Conservation (phyloP, 2,113 vertebrate species). For the Gopherus flavomarginatus region DNA sequence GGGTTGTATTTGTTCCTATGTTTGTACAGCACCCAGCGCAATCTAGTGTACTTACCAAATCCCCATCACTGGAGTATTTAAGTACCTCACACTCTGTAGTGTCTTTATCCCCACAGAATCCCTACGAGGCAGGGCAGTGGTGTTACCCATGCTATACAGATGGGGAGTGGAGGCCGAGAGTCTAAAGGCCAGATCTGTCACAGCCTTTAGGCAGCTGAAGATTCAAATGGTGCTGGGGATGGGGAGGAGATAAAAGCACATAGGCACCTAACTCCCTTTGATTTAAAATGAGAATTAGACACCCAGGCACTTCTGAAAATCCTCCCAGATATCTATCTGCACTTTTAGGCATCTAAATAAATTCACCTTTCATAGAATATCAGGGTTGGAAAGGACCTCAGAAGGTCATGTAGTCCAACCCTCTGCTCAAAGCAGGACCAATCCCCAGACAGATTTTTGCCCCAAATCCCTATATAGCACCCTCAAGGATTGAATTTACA, state of each 20-base stretch:
- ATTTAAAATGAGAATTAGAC: neutral
- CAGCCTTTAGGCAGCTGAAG: neutral
- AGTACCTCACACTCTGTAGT: neutral
- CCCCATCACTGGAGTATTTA: neutral
- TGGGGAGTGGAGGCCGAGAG: neutral
- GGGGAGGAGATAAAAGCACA: neutral
- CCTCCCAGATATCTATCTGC: neutral
- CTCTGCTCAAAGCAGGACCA: too few relatives aligned
- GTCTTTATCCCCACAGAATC: neutral
- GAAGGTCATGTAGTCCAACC: too few relatives aligned
- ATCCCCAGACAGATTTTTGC: too few relatives aligned
- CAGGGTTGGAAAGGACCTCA: too few relatives aligned
- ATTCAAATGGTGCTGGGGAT: rapidly evolving
- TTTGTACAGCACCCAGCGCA: neutral
- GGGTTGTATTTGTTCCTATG: neutral
- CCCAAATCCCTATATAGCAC: too few relatives aligned
- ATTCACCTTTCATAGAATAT: too few relatives aligned
- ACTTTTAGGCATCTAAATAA: neutral
- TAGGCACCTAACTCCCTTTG: neutral
- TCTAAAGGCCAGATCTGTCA: neutral
- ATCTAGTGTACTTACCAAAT: neutral
- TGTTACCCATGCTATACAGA: neutral
- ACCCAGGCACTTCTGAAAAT: neutral
- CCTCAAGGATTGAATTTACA: too few relatives aligned
- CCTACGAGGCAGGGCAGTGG: neutral